Percentiles rank a stretch among this genome's conserved stretches.
Conservation (phyloP, 2,113 vertebrate genomes). For the Todiramphus saurophagus region DNA sequence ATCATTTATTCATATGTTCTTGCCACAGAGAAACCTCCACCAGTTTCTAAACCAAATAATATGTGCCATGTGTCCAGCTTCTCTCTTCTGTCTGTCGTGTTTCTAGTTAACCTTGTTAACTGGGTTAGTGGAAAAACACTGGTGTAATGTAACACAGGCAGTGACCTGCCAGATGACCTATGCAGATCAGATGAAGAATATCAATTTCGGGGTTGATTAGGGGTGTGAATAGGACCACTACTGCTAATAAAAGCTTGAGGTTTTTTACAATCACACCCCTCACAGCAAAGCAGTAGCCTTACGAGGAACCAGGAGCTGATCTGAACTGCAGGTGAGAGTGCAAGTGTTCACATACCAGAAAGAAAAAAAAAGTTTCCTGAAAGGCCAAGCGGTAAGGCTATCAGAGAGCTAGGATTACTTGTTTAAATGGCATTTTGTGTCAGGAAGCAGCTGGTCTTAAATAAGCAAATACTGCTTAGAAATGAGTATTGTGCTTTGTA, state of each 20-base stretch:
- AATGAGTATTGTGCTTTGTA: neutral
- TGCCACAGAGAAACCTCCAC: neutral
- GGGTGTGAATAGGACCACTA: neutral
- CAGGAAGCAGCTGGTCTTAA: constrained; percentile 15
- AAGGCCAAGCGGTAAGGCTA: constrained; percentile 28
- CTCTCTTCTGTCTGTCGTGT: constrained; percentile 21
- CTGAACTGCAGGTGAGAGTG: constrained; percentile 10
- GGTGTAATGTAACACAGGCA: constrained; percentile 45
- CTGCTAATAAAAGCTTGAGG: neutral
- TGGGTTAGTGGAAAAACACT: constrained; percentile 45
- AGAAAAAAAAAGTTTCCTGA: neutral
- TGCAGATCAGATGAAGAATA: constrained; percentile 62
- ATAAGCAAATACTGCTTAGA: constrained; percentile 32
- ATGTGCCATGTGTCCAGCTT: constrained; percentile 38
- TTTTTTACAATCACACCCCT: neutral
- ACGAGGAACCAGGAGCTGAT: neutral
- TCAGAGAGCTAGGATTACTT: constrained; percentile 39
- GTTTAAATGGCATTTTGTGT: constrained; percentile 35
- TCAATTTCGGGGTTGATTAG: constrained; percentile 39
- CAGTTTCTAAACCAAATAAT: constrained; percentile 39
- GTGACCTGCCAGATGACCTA: constrained; percentile 51
- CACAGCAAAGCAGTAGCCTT: neutral
- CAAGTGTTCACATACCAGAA: neutral
- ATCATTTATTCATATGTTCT: constrained; percentile 2
- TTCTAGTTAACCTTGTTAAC: constrained; percentile 55